Evolutionary conservation across 2,888 invertebrate species (phyloP).

Genomic region (Andrena trimmerana): DNA sequence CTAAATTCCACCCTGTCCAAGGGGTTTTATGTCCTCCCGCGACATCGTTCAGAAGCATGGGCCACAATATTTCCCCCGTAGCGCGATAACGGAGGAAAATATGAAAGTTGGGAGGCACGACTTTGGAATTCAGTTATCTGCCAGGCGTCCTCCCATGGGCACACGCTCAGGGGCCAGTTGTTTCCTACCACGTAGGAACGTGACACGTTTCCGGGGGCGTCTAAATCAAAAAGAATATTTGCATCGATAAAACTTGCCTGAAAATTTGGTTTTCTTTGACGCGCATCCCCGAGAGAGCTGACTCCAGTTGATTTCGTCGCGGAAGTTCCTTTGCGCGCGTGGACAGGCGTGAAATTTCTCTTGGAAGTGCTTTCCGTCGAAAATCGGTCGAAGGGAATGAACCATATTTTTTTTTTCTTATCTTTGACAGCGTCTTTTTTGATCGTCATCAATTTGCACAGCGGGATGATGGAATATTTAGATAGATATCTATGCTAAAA

Average conservation of each 20-base stretch:
- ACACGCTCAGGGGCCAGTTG: slow-evolving; percentile 61
- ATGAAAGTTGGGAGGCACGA: slow-evolving; percentile 60
- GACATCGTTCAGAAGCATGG: slow-evolving; percentile 37
- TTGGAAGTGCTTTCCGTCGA: slow-evolving; percentile 24
- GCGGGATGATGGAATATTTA: background rate
- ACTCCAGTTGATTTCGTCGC: slow-evolving; percentile 47
- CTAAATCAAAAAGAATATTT: slow-evolving; percentile 75
- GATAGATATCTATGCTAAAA: background rate
- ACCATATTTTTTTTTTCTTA: background rate
- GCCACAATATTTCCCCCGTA: slow-evolving; percentile 47
- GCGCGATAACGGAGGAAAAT: slow-evolving; percentile 54
- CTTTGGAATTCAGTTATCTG: slow-evolving; percentile 69
- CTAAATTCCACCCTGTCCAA: background rate
- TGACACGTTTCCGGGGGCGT: slow-evolving; percentile 56
- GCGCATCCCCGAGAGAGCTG: slow-evolving; percentile 45
- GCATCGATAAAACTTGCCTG: slow-evolving; percentile 72
- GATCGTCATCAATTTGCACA: background rate
- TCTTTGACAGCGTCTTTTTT: background rate
- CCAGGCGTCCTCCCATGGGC: slow-evolving; percentile 57
- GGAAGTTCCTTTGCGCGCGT: slow-evolving; percentile 30
- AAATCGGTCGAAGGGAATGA: slow-evolving; percentile 31
- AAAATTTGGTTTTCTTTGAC: slow-evolving; percentile 69
- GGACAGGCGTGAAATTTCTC: slow-evolving; percentile 40
- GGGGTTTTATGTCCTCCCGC: slow-evolving; percentile 25
- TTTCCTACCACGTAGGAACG: slow-evolving; percentile 50